These are phyloP conservation scores for Trissolcus basalis DNA, from an alignment of 1,140 invertebrate species.

Conservation along the genomic window DNA sequence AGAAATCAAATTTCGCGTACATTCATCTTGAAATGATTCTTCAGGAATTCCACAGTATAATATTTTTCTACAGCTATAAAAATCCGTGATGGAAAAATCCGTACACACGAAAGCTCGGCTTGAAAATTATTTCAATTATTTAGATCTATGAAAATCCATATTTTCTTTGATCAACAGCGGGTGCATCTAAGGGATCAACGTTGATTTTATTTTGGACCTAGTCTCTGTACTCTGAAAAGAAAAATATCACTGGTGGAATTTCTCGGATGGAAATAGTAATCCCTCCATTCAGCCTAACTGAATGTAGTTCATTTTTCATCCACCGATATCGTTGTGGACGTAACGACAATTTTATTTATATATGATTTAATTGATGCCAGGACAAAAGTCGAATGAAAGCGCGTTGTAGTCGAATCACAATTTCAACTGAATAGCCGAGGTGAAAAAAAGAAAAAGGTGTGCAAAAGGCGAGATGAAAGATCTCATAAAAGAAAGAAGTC, in stretches of 20 bases:
- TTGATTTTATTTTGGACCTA: slow-evolving; percentile 19
- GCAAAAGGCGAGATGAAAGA: slow-evolving; percentile 29
- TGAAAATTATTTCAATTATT: slow-evolving; percentile 1
- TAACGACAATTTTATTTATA: slow-evolving; percentile 37
- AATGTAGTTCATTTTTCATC: slow-evolving; percentile 22
- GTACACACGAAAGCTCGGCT: background rate
- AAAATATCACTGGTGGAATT: slow-evolving; percentile 18
- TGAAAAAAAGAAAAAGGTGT: slow-evolving; percentile 10
- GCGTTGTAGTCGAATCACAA: slow-evolving; percentile 14
- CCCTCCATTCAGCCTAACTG: slow-evolving; percentile 22
- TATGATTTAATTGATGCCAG: slow-evolving; percentile 41
- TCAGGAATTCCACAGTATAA: background rate
- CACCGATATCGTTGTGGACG: slow-evolving; percentile 2
- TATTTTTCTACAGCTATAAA: background rate
- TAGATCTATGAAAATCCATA: slow-evolving; percentile 11
- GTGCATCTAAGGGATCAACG: slow-evolving; percentile 17
- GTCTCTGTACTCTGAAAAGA: slow-evolving; percentile 20
- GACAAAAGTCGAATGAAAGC: slow-evolving; percentile 5
- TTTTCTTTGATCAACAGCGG: slow-evolving; percentile 21
- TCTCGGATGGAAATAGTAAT: slow-evolving; percentile 27
- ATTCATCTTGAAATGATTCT: background rate
- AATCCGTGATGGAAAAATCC: background rate
- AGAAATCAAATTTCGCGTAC: background rate
- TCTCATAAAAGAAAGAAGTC: slow-evolving; percentile 28
- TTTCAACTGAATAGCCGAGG: slow-evolving; percentile 10